Evolutionary conservation across 2,113 vertebrate genomes (phyloP).

Genomic region (Aegotheles bennettii): DNA sequence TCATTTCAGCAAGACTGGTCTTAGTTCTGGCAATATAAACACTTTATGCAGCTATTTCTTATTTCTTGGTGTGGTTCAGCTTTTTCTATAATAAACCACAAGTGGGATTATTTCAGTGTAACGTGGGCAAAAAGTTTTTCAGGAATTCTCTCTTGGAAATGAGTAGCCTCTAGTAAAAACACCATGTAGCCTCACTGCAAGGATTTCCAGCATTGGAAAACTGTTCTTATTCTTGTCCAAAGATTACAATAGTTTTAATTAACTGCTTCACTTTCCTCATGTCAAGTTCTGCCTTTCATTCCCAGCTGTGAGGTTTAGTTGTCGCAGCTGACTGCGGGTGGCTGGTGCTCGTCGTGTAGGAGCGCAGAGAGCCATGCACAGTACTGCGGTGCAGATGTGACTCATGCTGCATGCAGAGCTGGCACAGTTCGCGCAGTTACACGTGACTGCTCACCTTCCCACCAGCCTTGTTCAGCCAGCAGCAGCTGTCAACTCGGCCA

Average conservation of each 20-base stretch:
- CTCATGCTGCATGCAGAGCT: not conserved
- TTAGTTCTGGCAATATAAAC: not conserved
- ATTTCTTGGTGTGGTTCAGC: not conserved
- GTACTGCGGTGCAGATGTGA: not conserved
- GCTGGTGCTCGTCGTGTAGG: accelerated
- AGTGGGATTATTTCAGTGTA: not conserved
- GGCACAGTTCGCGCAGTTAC: accelerated
- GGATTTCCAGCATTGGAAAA: not conserved
- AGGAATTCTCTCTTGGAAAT: not conserved
- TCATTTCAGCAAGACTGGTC: not conserved
- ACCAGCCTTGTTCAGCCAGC: not conserved
- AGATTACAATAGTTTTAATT: not conserved
- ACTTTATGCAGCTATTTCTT: not conserved
- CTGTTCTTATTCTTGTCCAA: not conserved
- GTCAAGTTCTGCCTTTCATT: not conserved
- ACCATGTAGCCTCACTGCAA: accelerated
- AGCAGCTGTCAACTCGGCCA: not conserved
- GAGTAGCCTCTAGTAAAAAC: not conserved
- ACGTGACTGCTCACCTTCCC: not conserved
- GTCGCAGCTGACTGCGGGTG: not conserved
- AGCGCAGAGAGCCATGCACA: not conserved
- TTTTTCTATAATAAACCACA: not conserved
- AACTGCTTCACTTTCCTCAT: not conserved
- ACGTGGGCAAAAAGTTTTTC: not conserved
- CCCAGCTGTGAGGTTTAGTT: not conserved